Evolutionary conservation across 2,888 invertebrate species (phyloP), one percentile per base, ranked within the genome.

Genomic region (Graphium colonna): DNA sequence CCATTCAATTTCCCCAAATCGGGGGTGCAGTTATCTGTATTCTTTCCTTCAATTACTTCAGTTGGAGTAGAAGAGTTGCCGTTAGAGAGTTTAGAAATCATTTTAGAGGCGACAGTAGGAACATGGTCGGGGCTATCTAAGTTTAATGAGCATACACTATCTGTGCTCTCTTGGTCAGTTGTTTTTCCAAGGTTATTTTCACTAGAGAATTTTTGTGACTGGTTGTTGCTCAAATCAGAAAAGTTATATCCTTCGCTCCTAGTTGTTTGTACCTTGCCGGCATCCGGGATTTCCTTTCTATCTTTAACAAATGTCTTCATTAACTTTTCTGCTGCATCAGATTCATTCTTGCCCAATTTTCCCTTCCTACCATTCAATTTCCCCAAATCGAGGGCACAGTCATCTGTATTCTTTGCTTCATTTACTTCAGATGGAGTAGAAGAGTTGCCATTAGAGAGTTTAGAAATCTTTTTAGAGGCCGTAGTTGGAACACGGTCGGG

Each of bases 61-160:
- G 85, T 77, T 3, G 89, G 89, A 0, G 89, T 89, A 9, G 89
- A 90, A 0, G 89, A 88, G 55, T 83, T 78, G 0, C 89, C 89
- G 50, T 90, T 90, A 0, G 87, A 87, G n/a, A 90, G 64, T 68
- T 89, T 88, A 0, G 86, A 78, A 16, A 90, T 88, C 50, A 90
- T 56, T 60, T 87, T 88, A 0, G 86, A 82, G 33, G 86, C 67
- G 0, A 83, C 79, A 53, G 61, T 82, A 1, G 83, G 82, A 10
- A 75, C 61, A 44, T 73, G 69, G 16, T 83, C 87, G 1, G 85
- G 87, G 59, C 86, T 88, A 4, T 84, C 85, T 46, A 87, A 60
- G 39, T 61, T 72, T 5, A 80, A 60, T 1, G 87, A 85, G 31
- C 75, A 69, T 21, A 78, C 75, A 47, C 84, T 89, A 33, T 87